Base-by-base conservation (phyloP, 2,888 invertebrate species). In the Allacma fusca region DNA sequence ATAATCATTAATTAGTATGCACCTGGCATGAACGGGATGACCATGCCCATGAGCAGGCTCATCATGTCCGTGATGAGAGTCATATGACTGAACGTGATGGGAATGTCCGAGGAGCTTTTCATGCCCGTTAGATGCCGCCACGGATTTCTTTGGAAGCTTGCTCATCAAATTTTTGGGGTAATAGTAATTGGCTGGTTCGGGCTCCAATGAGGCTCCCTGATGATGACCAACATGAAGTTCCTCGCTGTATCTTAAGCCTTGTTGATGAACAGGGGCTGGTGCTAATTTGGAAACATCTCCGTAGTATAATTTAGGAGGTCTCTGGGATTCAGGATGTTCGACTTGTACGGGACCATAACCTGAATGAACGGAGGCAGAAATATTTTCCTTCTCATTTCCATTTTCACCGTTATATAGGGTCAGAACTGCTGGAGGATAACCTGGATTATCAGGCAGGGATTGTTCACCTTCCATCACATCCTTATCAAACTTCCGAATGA, bases 121-220 rank as follows among this genome's bases (percentile, higher is more conserved):
- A 40, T 40, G 40, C 40, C 40, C 40, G 7, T 40, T 5, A 40
- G 40, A 9, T 5, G 40, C 40, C 5, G 13, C 40, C 13, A 40
- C 40, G 5, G 40, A 40, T 9, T 40, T 7, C n/a, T 59, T 59
- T 23, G 59, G n/a, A 23, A 50, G 40, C 44, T 59, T 40, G 40
- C 34, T 24, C 26, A 74, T 16, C 1, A 75, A 34, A 50, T 70
- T 28, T 70, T 74, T 69, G 1, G 78, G 78, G 40, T 70, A 75
- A 43, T 75, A 74, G 59, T 73, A 67, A 64, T 70, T 73, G 19
- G 71, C 26, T 57, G 72, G 44, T 23, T 64, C 70, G 1, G 24
- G 59, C 29, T 26, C 69, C 40, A 40, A 13, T 40, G 13, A 5
- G 13, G 5, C 13, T 40, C 40, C 40, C 5, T 5, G 7, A 40